Evolutionary conservation across 2,797 vertebrate species (phyloP).

Genomic region (Crocidura indochinensis): DNA sequence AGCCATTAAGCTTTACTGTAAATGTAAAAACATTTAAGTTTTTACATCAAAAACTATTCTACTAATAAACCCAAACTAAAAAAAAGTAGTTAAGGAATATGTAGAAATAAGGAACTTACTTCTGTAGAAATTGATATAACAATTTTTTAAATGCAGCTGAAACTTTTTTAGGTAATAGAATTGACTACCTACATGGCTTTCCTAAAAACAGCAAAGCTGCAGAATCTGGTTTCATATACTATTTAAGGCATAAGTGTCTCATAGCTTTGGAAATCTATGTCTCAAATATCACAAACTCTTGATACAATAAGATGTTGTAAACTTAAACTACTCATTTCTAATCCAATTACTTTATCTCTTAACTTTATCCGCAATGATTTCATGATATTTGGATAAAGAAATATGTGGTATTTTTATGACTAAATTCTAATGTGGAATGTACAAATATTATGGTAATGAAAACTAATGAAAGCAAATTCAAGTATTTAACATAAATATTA

Average conservation of each 20-base stretch:
- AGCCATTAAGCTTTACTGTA: background rate
- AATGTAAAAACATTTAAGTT: too few relatives aligned
- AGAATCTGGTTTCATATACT: constrained; percentile 54
- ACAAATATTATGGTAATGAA: constrained; percentile 48
- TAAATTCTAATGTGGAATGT: constrained; percentile 60
- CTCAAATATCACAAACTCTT: constrained; percentile 86
- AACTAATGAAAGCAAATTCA: constrained; percentile 54
- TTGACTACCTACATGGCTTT: constrained; percentile 26
- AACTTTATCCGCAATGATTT: constrained; percentile 83
- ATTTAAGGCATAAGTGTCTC: constrained; percentile 70
- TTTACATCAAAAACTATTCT: background rate
- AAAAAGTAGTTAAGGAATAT: constrained; percentile 39
- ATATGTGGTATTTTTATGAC: constrained; percentile 70
- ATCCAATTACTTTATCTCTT: constrained; percentile 85
- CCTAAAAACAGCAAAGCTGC: constrained; percentile 65
- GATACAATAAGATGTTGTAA: constrained; percentile 87
- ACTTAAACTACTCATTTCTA: constrained; percentile 85
- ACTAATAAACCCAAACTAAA: background rate
- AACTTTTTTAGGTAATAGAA: constrained; percentile 41
- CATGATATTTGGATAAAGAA: constrained; percentile 76
- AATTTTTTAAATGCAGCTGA: constrained; percentile 31
- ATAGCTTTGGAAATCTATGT: constrained; percentile 81
- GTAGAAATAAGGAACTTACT: constrained; percentile 57
- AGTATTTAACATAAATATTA: constrained; percentile 19
- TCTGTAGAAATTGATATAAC: background rate